Conservation (phyloP, 2,113 vertebrate species). For the Nymphicus hollandicus region DNA sequence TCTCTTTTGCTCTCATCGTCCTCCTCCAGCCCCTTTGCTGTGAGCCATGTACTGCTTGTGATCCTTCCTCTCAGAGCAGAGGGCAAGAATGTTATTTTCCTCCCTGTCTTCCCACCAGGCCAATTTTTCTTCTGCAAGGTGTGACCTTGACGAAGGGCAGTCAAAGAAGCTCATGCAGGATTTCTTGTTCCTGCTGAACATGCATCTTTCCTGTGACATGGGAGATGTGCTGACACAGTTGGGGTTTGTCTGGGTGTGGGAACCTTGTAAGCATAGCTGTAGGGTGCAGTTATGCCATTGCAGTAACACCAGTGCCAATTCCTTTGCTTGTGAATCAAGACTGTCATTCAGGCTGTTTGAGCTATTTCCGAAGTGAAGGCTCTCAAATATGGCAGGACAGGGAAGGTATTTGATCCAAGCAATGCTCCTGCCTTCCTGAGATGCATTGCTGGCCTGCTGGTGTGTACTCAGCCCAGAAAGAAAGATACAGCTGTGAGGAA, state of each 20-base stretch:
- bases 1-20: background rate
- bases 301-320: background rate
- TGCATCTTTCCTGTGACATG: background rate
- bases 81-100: background rate
- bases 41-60: background rate
- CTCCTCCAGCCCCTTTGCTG: background rate
- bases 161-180: background rate
- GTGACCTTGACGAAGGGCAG: background rate
- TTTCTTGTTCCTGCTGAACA: background rate
- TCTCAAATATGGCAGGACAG: background rate
- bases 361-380: background rate
- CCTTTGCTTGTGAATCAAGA: background rate
- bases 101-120: background rate
- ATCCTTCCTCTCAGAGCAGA: background rate
- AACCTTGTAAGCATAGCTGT: background rate
- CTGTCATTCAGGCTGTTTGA: background rate
- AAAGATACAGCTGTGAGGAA: rapidly evolving
- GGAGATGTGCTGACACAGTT: background rate
- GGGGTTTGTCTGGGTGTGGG: background rate
- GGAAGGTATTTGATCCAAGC: background rate
- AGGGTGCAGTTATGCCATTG: background rate
- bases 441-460: background rate
- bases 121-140: background rate
- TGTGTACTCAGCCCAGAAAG: background rate
- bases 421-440: background rate